phyloP scores from a whole-genome alignment of 2,113 vertebrate genomes.

The Grus americana region DNA sequence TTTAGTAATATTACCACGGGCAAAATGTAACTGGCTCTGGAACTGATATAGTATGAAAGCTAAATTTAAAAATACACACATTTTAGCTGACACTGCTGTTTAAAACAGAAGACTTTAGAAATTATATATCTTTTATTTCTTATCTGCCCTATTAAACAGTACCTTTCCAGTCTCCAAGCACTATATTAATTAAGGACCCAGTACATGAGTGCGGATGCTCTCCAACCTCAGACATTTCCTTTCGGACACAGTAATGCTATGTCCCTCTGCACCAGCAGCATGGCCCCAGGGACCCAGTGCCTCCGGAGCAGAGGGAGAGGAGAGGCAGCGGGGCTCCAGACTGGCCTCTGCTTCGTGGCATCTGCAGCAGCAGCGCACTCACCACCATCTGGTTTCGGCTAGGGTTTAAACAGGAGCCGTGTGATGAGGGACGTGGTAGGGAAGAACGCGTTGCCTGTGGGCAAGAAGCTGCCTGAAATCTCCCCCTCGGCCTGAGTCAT shows the following conservation, averaged over 20 bases:
- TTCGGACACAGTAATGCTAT: rapidly evolving
- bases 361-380: rapidly evolving
- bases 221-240: neutral
- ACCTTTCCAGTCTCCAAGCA: neutral
- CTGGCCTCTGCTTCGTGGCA: neutral
- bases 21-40: neutral
- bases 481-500: neutral
- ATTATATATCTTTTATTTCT: neutral
- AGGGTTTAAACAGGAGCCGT: neutral
- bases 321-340: neutral
- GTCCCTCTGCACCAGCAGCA: neutral
- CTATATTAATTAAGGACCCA: neutral
- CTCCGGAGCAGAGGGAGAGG: neutral
- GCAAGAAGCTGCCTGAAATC: neutral
- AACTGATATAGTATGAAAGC: neutral
- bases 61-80: conserved; percentile 1
- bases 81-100: neutral
- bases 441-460: neutral
- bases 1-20: neutral
- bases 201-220: neutral
- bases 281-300: neutral
- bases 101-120: neutral
- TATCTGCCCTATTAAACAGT: neutral
- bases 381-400: neutral
- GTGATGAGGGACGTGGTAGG: rapidly evolving